Percentiles rank a stretch among this genome's conserved stretches.
phyloP scores from a whole-genome alignment of 2,888 invertebrate genomes.

The Pandemis cinnamomeana region DNA sequence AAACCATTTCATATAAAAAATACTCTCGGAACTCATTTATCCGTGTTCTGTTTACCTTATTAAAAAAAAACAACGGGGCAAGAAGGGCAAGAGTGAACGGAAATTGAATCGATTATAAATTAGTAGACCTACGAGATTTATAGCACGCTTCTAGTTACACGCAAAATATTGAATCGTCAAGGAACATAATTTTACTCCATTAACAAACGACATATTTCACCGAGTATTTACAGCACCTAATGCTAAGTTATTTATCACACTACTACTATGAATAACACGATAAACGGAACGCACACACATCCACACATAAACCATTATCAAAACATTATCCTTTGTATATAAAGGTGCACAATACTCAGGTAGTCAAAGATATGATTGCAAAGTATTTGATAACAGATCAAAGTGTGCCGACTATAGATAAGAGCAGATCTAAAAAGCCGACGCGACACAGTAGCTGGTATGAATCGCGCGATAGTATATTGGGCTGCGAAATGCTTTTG shows the following conservation, averaged over 20 bases:
- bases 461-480: slow-evolving; percentile 60
- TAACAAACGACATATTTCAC: slow-evolving; percentile 7
- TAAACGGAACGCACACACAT: slow-evolving; percentile 43
- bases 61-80: no score
- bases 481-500: slow-evolving; percentile 63
- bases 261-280: slow-evolving; percentile 42
- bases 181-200: not conserved
- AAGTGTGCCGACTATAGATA: slow-evolving; percentile 65
- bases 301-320: slow-evolving; percentile 47
- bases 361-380: slow-evolving; percentile 67
- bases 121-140: not conserved
- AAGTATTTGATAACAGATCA: slow-evolving; percentile 70
- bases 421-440: slow-evolving; percentile 65
- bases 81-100: no score
- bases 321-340: slow-evolving; percentile 54
- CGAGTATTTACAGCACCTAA: not conserved
- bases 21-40: no score
- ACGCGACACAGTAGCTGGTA: slow-evolving; percentile 67
- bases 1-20: no score
- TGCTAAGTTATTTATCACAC: slow-evolving; percentile 36
- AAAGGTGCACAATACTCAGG: slow-evolving; percentile 69
- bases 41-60: no score
- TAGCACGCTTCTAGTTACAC: not conserved
- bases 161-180: not conserved
- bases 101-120: not conserved